Evolutionary conservation across 1,140 invertebrate species (phyloP).

Genomic region (honey bee (Apis mellifera)): Amel_HAv3.1 CM009935.2:10485501-10486000

Average conservation of each 20-base stretch:
- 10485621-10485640: slow-evolving; percentile 28
- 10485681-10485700: slow-evolving; percentile 18
- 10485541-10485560: slow-evolving; percentile 5
- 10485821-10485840: not conserved
- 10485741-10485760: not conserved
- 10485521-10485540: slow-evolving; percentile 50
- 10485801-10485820: not conserved
- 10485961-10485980: too few species aligned
- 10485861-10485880: not conserved
- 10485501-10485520: slow-evolving; percentile 47
- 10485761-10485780: not conserved
- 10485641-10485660: not conserved
- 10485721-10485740: not conserved
- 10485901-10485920: not conserved
- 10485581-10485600: slow-evolving; percentile 43
- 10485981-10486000: too few species aligned
- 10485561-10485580: slow-evolving; percentile 45
- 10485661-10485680: not conserved
- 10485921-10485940: not conserved
- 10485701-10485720: slow-evolving; percentile 22
- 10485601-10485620: slow-evolving; percentile 22
- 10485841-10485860: not conserved
- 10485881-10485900: too few species aligned
- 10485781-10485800: not conserved
- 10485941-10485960: not conserved